Evolutionary conservation across 2,888 invertebrate species (phyloP).

Genomic region (Cylindroiulus punctatus): DNA sequence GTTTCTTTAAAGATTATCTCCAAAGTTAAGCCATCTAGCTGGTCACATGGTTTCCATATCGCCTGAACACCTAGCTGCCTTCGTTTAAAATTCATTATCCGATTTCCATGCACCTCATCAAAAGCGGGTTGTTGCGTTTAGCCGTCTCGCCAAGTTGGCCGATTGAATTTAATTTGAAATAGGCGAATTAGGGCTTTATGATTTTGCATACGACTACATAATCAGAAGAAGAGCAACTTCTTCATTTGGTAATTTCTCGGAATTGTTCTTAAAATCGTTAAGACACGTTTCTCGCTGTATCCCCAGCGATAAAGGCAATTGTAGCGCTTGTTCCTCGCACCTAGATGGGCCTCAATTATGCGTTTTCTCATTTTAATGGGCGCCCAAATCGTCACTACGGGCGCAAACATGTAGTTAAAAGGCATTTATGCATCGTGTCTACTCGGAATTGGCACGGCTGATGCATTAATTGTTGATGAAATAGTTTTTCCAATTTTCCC

Average conservation of each 20-base stretch:
- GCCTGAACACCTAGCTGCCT: too few species aligned
- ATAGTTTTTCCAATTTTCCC: constrained; percentile 9
- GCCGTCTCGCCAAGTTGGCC: background rate
- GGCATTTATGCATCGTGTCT: background rate
- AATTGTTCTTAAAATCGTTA: constrained; percentile 42
- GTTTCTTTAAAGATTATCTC: too few species aligned
- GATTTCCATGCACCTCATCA: background rate
- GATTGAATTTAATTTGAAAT: background rate
- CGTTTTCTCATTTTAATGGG: constrained; percentile 38
- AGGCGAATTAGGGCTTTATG: constrained; percentile 8
- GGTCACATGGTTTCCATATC: too few species aligned
- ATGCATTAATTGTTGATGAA: constrained; percentile 42
- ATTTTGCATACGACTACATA: constrained; percentile 9
- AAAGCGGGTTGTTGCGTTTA: background rate
- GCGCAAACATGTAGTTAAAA: constrained; percentile 42
- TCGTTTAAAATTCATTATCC: background rate
- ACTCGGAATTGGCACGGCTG: constrained; percentile 20
- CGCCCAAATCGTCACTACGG: constrained; percentile 22
- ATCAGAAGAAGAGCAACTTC: background rate
- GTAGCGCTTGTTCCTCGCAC: background rate
- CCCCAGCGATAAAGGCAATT: background rate
- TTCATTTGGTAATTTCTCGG: constrained; percentile 38
- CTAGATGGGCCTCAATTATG: constrained; percentile 34
- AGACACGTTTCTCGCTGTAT: background rate
- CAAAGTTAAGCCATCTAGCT: too few species aligned